Evolutionary conservation across 2,113 vertebrate genomes (phyloP).

Genomic region (Ictidomys tridecemlineatus): DNA sequence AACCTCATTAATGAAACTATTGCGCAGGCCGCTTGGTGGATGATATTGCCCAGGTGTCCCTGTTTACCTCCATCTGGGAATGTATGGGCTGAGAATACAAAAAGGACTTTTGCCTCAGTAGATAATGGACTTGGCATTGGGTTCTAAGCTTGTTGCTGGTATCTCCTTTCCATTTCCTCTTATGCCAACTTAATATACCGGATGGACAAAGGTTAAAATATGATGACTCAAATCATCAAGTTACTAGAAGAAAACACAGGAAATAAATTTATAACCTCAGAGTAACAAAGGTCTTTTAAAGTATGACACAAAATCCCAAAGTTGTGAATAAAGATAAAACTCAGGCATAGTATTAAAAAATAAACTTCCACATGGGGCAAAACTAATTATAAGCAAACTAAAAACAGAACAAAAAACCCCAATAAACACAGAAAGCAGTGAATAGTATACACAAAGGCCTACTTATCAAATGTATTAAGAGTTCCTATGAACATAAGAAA

Average conservation of each 20-base stretch:
- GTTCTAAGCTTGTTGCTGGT: not conserved
- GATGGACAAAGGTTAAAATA: conserved; percentile 62
- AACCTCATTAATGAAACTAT: no score
- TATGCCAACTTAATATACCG: not conserved
- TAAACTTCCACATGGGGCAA: not conserved
- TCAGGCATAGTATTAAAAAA: not conserved
- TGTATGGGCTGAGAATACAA: not conserved
- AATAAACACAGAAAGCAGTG: not conserved
- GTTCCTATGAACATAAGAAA: not conserved
- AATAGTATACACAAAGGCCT: not conserved
- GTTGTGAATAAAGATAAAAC: conserved; percentile 36
- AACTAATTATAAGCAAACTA: not conserved
- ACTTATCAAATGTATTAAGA: conserved; percentile 1
- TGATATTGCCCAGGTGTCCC: not conserved
- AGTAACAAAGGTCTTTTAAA: conserved; percentile 63
- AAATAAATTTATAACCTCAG: conserved; percentile 48
- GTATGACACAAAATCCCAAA: conserved; percentile 34
- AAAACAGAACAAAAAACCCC: not conserved
- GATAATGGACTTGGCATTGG: not conserved
- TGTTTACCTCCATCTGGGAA: not conserved
- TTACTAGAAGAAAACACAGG: conserved; percentile 53
- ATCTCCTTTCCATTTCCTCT: conserved; percentile 30
- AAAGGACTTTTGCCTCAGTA: conserved; percentile 21
- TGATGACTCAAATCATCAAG: conserved; percentile 19
- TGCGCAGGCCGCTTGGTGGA: no score